Percentiles rank a stretch among this genome's conserved stretches.
These are phyloP conservation scores for Dinocampus coccinellae DNA, from an alignment of 2,888 invertebrate genomes.

Conservation along the genomic window DNA sequence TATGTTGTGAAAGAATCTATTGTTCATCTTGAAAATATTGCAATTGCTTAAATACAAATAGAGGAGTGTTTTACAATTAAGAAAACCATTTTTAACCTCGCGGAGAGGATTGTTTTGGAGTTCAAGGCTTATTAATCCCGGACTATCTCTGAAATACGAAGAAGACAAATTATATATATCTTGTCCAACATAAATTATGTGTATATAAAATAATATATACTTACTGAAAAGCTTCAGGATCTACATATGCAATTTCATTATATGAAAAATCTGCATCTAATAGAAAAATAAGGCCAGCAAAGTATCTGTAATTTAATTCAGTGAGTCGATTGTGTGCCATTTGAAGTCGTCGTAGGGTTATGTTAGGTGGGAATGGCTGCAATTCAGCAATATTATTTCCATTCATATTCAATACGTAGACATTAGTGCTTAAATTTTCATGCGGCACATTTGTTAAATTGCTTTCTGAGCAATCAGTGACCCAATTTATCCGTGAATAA, in stretches of 20 bases:
- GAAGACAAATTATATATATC: neutral
- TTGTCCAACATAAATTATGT: neutral
- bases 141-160: slow-evolving; percentile 73
- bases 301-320: slow-evolving; percentile 74
- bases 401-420: slow-evolving; percentile 80
- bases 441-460: slow-evolving; percentile 79
- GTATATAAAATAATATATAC: neutral
- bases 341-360: slow-evolving; percentile 79
- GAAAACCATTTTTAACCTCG: slow-evolving; percentile 75
- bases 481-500: slow-evolving; percentile 83
- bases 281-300: slow-evolving; percentile 76
- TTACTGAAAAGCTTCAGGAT: slow-evolving; percentile 78
- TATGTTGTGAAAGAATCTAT: slow-evolving; percentile 77
- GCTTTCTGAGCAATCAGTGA: slow-evolving; percentile 82
- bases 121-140: slow-evolving; percentile 79
- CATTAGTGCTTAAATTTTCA: slow-evolving; percentile 78
- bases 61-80: slow-evolving; percentile 76
- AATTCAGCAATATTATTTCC: slow-evolving; percentile 77
- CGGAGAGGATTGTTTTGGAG: slow-evolving; percentile 78
- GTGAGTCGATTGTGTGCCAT: slow-evolving; percentile 78
- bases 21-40: slow-evolving; percentile 73
- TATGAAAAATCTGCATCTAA: slow-evolving; percentile 80
- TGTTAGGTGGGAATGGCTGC: slow-evolving; percentile 76
- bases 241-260: slow-evolving; percentile 76
- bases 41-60: slow-evolving; percentile 79